phyloP scores from a whole-genome alignment of 1,140 invertebrate species.

The Aphelenchoides fujianensis region DNA sequence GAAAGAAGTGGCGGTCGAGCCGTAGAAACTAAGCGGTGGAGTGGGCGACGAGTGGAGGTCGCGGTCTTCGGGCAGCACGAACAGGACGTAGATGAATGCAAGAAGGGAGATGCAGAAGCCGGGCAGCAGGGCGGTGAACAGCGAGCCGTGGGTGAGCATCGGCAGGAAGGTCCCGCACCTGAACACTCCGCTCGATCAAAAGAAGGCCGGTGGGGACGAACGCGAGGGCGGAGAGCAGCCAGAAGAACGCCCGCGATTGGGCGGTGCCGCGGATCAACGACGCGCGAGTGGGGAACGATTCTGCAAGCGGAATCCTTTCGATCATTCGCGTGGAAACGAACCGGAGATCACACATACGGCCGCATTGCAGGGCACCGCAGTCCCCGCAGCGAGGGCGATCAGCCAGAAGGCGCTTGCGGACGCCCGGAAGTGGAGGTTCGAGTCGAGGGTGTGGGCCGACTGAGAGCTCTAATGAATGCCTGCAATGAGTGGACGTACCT shows the following conservation, averaged over 20 bases:
- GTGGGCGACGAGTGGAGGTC: background rate
- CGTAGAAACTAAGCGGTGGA: background rate
- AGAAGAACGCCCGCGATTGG: constrained; percentile 18
- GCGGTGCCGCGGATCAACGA: constrained; percentile 11
- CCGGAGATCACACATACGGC: constrained; percentile 12
- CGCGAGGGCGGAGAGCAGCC: constrained; percentile 10
- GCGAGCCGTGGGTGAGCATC: constrained; percentile 4
- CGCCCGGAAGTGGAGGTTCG: background rate
- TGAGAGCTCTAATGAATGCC: background rate
- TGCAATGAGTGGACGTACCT: constrained; percentile 4
- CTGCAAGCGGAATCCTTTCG: background rate
- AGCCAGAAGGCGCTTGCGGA: constrained; percentile 18
- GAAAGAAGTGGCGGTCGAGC: no score
- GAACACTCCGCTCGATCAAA: constrained; percentile 5
- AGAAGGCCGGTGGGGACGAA: background rate
- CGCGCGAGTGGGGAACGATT: background rate
- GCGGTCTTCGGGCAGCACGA: constrained; percentile 4
- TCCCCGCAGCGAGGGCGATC: constrained; percentile 5
- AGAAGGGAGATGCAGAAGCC: constrained; percentile 1
- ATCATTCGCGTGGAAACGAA: background rate
- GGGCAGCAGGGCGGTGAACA: constrained; percentile 14
- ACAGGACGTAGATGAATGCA: background rate
- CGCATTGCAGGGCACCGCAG: constrained; percentile 17
- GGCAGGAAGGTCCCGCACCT: constrained; percentile 14
- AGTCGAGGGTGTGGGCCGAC: background rate